Base-by-base conservation (phyloP, 2,113 vertebrate species). In the Xenopus borealis region DNA sequence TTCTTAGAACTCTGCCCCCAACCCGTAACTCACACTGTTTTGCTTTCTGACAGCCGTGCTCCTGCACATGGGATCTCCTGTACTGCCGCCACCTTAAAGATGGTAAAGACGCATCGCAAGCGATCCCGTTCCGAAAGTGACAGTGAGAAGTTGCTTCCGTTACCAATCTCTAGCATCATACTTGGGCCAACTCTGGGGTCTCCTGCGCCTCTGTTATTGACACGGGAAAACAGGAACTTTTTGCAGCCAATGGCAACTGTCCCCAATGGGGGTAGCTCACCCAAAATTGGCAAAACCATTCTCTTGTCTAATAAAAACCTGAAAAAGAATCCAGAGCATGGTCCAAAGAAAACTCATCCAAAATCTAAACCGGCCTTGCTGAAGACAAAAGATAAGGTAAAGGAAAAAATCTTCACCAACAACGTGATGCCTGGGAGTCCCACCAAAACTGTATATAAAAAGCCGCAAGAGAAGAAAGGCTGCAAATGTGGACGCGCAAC, bases 401-500 rank as follows among this genome's bases (percentile, higher is more conserved):
- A 95, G 88, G 95, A 98, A 78, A 93, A 95, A 77, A 85, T 94
- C 80, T 86, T 94, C 80, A 86, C 92, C 68, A 92, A 94, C 88
- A 96, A 93, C 12, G 83, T 95, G 79, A 88, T 95, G 83, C 91
- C 95, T 3, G 89, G 93, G 72, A 93, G 93, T 61, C 94, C 95
- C 0, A 92, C 92, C 69, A 95, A 96, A 87, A 94, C 94, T 84
- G 94, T 94, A 4, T 98, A 97, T 55, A 98, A 97, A 89, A 98
- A 98, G 83, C 92, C 95, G 18, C 95, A 94, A 81, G 97, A 98
- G 86, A 98, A 97, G 89, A 98, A 98, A 83, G 97, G 97, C 80
- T 98, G 97, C 80, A 98, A 98, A 88, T 98, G 97, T 90, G 97
- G 97, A 85, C 93, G 96, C 86, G 96, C 97, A 81, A 98, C 96